Evolutionary conservation across 2,888 invertebrate species (phyloP).

Genomic region (Nysson spinosus): DNA sequence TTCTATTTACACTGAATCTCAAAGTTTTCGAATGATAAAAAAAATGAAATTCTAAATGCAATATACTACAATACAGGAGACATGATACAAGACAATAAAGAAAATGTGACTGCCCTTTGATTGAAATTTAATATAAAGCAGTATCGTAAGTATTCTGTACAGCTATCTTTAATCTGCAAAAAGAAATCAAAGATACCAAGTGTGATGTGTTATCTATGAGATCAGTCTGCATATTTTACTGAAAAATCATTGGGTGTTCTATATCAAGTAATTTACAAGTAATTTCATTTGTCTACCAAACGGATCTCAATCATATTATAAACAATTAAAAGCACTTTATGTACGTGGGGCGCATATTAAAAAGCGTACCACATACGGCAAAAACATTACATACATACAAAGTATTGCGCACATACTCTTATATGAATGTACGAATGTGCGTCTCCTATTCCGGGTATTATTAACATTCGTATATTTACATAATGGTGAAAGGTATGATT

Average conservation of each 20-base stretch:
- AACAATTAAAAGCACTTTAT: constrained; percentile 61
- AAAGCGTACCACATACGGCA: constrained; percentile 20
- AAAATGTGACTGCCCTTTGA: constrained; percentile 31
- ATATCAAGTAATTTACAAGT: constrained; percentile 42
- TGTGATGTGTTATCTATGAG: constrained; percentile 46
- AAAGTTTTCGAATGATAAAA: constrained; percentile 20
- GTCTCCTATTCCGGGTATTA: constrained; percentile 33
- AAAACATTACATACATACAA: constrained; percentile 50
- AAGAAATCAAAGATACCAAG: constrained; percentile 48
- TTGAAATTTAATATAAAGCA: constrained; percentile 56
- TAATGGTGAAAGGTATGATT: constrained; percentile 40
- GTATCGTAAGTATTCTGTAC: constrained; percentile 60
- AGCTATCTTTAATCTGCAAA: constrained; percentile 51
- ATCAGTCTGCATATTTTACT: constrained; percentile 37
- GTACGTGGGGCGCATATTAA: constrained; percentile 36
- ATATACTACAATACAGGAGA: constrained; percentile 1
- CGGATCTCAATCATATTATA: constrained; percentile 63
- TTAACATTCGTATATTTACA: constrained; percentile 52
- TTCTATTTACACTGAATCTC: constrained; percentile 3
- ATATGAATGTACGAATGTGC: constrained; percentile 45
- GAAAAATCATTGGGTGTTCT: constrained; percentile 42
- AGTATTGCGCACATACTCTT: constrained; percentile 38
- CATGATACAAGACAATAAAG: constrained; percentile 10
- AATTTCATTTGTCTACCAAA: constrained; percentile 47
- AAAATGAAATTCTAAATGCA: not conserved